phyloP scores from a whole-genome alignment of 2,888 invertebrate species.

The Cosmopolites sordidus region DNA sequence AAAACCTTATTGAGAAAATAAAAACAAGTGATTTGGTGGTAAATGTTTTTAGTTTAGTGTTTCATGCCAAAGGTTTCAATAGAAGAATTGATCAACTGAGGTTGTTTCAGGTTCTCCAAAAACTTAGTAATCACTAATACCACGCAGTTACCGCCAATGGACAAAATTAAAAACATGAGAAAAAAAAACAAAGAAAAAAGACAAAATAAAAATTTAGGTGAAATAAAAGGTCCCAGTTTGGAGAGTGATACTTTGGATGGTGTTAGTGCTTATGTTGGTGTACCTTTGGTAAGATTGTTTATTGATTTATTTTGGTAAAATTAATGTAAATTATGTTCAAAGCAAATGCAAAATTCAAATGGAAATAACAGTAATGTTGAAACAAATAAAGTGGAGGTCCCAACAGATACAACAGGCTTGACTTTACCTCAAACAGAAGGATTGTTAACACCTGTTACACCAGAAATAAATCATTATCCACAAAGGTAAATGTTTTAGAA shows the following conservation, averaged over 20 bases:
- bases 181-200: slow-evolving; percentile 36
- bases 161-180: slow-evolving; percentile 33
- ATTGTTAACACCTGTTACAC: slow-evolving; percentile 17
- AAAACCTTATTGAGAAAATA: not conserved
- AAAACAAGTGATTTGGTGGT: too few species aligned
- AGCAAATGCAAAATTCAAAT: slow-evolving; percentile 30
- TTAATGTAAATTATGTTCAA: not conserved
- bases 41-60: not conserved
- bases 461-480: slow-evolving; percentile 16
- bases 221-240: slow-evolving; percentile 24
- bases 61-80: too few species aligned
- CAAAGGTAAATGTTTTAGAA: slow-evolving; percentile 7
- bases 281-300: slow-evolving; percentile 34
- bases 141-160: slow-evolving; percentile 24
- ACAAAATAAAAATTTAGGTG: slow-evolving; percentile 31
- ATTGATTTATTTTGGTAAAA: not conserved
- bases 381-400: slow-evolving; percentile 10
- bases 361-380: slow-evolving; percentile 12
- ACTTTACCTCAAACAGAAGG: slow-evolving; percentile 10
- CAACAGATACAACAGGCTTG: slow-evolving; percentile 21
- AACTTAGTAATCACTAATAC: slow-evolving; percentile 32
- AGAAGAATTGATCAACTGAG: too few species aligned
- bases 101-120: slow-evolving; percentile 38
- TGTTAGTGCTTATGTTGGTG: slow-evolving; percentile 36
- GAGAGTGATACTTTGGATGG: slow-evolving; percentile 24